These are phyloP conservation scores for Drosophila pandora DNA, from an alignment of 1,140 invertebrate species.

Conservation along the genomic window DNA sequence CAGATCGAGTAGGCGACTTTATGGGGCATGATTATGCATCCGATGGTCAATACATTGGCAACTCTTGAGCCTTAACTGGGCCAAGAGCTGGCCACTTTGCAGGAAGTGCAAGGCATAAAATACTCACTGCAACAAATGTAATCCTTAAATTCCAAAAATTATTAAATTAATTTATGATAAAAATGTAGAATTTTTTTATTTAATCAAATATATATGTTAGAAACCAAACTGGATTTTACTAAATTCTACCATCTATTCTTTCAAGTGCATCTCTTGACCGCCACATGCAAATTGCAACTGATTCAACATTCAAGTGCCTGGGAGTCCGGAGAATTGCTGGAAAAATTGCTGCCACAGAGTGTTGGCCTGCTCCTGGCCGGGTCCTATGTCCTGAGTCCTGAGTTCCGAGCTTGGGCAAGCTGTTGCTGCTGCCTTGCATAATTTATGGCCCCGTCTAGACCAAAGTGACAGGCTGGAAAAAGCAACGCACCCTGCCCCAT, in stretches of 20 bases:
- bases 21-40: slow-evolving; percentile 40
- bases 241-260: neutral
- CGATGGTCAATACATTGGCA: slow-evolving; percentile 35
- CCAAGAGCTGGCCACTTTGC: slow-evolving; percentile 57
- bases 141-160: too few species aligned
- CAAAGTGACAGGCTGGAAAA: slow-evolving; percentile 59
- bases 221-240: too few species aligned
- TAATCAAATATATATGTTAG: too few species aligned
- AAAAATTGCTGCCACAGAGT: slow-evolving; percentile 52
- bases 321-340: slow-evolving; percentile 3
- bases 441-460: slow-evolving; percentile 73
- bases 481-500: neutral
- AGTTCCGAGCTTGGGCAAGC: slow-evolving; percentile 32
- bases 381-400: neutral
- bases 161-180: too few species aligned
- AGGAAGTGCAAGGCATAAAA: neutral
- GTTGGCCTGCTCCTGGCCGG: slow-evolving; percentile 13
- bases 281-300: slow-evolving; percentile 76
- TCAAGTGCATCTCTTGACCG: slow-evolving; percentile 34
- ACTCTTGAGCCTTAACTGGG: slow-evolving; percentile 54
- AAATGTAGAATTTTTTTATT: too few species aligned
- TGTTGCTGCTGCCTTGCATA: slow-evolving; percentile 64
- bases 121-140: neutral
- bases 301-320: slow-evolving; percentile 66
- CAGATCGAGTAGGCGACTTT: neutral